Base-by-base conservation (phyloP, 2,888 invertebrate genomes). In the Ophioninae sp. region DNA sequence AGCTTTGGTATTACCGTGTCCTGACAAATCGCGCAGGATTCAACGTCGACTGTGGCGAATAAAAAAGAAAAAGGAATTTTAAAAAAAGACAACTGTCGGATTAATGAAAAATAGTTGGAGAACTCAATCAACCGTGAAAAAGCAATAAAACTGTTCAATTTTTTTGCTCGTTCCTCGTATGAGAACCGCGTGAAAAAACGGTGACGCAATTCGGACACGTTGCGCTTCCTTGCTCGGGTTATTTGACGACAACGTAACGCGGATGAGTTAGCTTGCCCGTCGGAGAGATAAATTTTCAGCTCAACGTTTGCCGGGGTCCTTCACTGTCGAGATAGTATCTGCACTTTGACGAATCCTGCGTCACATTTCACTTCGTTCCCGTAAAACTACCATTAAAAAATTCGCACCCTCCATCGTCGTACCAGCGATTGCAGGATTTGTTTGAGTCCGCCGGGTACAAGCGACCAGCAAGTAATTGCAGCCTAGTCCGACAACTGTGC, bases 91-190 rank as follows among this genome's bases (percentile, higher is more conserved):
- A 10, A 51, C 37, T 20, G 23, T 10, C 51, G n/a, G 51, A 72
- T 61, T 68, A 58, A 51, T 68, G 30, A 56, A 39, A 23, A 78
- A n/a, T 56, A n/a, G 23, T 39, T 64, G 22, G 58, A 41, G 65
- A 79, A 72, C 58, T 79, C 79, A 79, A 79, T 72, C 79, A 65
- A 72, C 41, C 44, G 58, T 13, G 65, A 7, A 79, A 65, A 64
- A 30, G 79, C 79, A 72, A 79, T 79, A 51, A 51, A 79, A 68
- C 67, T 51, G 61, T 63, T 51, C 59, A 17, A 51, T 51, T 17
- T 51, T 63, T 77, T 69, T 69, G n/a, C 22, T 63, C 69, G 22
- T 68, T 68, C n/a, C 9, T n/a, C 2, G n/a, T 61, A 37, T 44
- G 69, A 69, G 69, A 61, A 63, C 30, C 10, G 10, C 63, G 69